Evolutionary conservation across 2,888 invertebrate species (phyloP).

Genomic region (Thysanoteuthis rhombus): DNA sequence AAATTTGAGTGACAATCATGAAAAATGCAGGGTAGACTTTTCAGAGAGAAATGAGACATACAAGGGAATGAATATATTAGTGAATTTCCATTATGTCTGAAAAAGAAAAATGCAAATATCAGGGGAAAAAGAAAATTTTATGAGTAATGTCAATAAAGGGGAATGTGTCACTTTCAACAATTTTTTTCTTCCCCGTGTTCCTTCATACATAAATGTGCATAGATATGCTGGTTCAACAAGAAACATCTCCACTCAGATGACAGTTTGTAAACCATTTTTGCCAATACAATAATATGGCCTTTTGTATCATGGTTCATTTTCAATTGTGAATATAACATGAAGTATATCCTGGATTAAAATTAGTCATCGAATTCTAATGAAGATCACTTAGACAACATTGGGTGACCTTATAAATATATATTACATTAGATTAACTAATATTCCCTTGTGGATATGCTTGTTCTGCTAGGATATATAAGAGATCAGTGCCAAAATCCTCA

Average conservation of each 20-base stretch:
- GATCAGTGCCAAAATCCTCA: neutral
- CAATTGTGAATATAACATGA: neutral
- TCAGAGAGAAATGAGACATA: neutral
- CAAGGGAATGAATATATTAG: neutral
- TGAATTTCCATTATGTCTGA: neutral
- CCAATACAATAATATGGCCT: neutral
- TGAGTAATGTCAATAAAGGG: neutral
- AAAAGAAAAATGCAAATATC: neutral
- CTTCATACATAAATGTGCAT: neutral
- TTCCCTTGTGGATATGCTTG: neutral
- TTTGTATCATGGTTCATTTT: neutral
- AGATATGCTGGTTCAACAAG: neutral
- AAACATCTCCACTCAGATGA: neutral
- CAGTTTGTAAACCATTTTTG: neutral
- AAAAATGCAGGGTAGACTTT: neutral
- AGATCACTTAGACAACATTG: neutral
- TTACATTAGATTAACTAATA: neutral
- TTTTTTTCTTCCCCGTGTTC: neutral
- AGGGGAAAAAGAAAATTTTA: neutral
- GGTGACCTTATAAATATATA: neutral
- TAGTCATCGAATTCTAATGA: too few relatives aligned
- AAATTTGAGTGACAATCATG: neutral
- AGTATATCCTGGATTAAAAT: neutral
- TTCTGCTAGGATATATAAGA: neutral
- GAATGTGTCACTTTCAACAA: neutral